Base-by-base conservation (phyloP, 1,140 invertebrate genomes). In the Copidosoma floridanum region DNA sequence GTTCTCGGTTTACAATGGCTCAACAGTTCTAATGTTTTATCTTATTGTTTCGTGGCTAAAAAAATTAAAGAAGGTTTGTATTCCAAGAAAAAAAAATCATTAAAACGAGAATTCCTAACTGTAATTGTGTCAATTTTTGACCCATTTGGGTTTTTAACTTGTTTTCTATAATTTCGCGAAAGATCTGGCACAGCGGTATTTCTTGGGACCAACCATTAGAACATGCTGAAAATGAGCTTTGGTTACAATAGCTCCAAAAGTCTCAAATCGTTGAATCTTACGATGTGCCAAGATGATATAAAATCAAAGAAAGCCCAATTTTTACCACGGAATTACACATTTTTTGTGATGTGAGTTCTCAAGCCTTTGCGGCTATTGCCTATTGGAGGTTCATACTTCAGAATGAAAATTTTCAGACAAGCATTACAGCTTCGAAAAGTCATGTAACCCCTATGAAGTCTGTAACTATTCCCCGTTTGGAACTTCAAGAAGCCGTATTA, bases 401-500 rank as follows among this genome's bases (percentile, higher is more conserved):
- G 7, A 41, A 65, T 21, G 43, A 32, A 14, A 37, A 23, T n/a
- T 10, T 47, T 8, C 12, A 55, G 1, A 40, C 57, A 0, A 21
- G 48, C 0, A 57, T 72, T n/a, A 29, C 71, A 0, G 21, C 21
- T 0, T 55, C 57, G 59, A 69, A 66, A 60, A 61, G 65, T n/a
- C 58, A 68, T 38, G 74, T 78, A 3, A 65, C 65, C 6, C 35
- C 50, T 14, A 18, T 52, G 24, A 52, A 52, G 29, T n/a, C 32
- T 3, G 10, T 24, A 2, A 38, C 75, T 2, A 68, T 79, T 14
- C 76, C 74, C 0, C 54, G 74, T 14, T 35, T 74, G 14, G 77
- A 79, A 61, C 57, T 79, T 21, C 72, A 75, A 58, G 74, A 67
- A 0, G 73, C 74, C 1, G 18, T 78, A 4, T 37, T 79, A 14